These are phyloP conservation scores for Drosophila hydei DNA, from an alignment of 1,140 invertebrate species.

Conservation along the genomic window DNA sequence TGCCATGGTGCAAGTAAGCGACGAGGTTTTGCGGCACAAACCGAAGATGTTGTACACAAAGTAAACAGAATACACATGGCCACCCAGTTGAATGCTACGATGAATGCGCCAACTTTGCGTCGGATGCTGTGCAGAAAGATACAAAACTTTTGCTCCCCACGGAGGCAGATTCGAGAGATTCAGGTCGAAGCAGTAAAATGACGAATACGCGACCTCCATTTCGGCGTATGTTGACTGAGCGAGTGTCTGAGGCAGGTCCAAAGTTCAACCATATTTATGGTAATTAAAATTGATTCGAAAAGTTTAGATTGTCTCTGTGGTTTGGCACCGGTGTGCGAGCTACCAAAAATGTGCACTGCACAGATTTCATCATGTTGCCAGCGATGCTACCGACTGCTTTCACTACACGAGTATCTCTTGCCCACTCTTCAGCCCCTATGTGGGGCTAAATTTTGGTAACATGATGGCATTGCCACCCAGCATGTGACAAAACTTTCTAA, in stretches of 20 bases:
- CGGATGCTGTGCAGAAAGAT: conserved; percentile 22
- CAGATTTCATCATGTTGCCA: conserved; percentile 47
- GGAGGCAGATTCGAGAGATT: background rate
- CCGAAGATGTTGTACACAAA: conserved; percentile 33
- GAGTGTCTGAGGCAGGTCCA: conserved; percentile 44
- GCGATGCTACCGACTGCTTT: conserved; percentile 50
- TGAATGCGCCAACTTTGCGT: conserved; percentile 19
- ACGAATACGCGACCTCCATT: conserved; percentile 49
- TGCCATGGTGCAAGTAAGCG: conserved; percentile 63
- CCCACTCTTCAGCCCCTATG: background rate
- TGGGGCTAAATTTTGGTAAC: conserved; percentile 25
- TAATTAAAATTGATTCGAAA: conserved; percentile 83
- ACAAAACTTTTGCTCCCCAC: conserved; percentile 33
- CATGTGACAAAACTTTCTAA: conserved; percentile 82
- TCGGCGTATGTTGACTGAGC: conserved; percentile 30
- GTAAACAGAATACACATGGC: conserved; percentile 44
- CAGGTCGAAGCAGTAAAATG: conserved; percentile 33
- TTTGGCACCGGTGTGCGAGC: conserved; percentile 44
- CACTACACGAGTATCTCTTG: conserved; percentile 17
- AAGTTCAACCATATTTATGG: conserved; percentile 78
- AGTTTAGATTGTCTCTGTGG: conserved; percentile 79
- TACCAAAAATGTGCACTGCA: conserved; percentile 46
- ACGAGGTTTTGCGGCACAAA: conserved; percentile 25
- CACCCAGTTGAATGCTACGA: conserved; percentile 22
- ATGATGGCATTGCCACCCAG: conserved; percentile 38